Evolutionary conservation across 53 echinoderm and acorn worm genomes (phyloP).

Genomic region (Patiria pectinifera): DNA sequence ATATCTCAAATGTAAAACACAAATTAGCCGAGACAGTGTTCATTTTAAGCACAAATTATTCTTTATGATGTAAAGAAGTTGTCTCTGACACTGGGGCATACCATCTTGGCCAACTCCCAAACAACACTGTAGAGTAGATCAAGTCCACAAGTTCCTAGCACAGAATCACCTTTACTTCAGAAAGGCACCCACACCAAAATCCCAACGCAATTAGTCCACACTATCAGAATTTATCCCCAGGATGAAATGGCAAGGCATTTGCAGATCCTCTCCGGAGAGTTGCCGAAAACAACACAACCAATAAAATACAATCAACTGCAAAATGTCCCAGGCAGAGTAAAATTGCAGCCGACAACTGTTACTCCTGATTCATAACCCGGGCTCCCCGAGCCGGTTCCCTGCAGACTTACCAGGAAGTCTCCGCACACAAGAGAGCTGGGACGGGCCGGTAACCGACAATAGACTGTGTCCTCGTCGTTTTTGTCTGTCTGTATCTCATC

Average conservation of each 20-base stretch:
- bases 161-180: background rate
- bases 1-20: background rate
- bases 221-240: background rate
- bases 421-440: conserved; percentile 52
- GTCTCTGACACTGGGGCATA: background rate
- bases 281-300: background rate
- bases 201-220: background rate
- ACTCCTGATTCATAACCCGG: background rate
- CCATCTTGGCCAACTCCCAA: background rate
- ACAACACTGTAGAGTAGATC: background rate
- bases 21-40: background rate
- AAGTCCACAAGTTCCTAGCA: background rate
- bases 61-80: background rate
- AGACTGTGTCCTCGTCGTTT: conserved; percentile 21
- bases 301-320: conserved; percentile 4
- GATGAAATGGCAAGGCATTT: conserved; percentile 7
- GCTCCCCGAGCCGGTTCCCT: conserved; percentile 13
- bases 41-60: background rate
- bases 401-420: conserved; percentile 49
- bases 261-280: background rate
- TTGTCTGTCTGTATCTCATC: conserved; percentile 1
- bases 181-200: background rate
- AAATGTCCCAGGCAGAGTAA: background rate
- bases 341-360: background rate
- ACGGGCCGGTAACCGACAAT: conserved; percentile 37